Evolutionary conservation across 1,140 invertebrate species (phyloP).

Genomic region (Probaryconus sp.): DNA sequence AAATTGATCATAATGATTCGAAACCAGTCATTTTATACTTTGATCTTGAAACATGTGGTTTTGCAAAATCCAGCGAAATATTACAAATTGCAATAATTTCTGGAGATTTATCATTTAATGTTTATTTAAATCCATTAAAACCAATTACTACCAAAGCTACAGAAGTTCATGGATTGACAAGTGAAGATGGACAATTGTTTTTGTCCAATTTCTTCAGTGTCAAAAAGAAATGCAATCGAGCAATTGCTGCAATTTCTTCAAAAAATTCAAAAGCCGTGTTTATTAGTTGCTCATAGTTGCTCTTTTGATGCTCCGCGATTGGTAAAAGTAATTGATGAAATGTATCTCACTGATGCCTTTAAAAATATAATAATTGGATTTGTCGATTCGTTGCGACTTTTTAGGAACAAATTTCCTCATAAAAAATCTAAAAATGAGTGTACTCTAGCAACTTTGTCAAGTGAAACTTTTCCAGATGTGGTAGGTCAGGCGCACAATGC

Average conservation of each 20-base stretch:
- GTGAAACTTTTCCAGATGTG: not conserved
- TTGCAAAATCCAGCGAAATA: slow-evolving; percentile 24
- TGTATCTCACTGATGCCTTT: not conserved
- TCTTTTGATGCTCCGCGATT: slow-evolving; percentile 4
- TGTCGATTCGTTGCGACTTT: slow-evolving; percentile 1
- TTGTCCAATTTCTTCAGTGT: not conserved
- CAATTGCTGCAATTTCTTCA: not conserved
- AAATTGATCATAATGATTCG: no score
- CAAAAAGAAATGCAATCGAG: not conserved
- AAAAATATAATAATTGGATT: not conserved
- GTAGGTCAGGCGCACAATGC: not conserved
- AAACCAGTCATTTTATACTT: slow-evolving; percentile 26
- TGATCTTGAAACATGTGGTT: slow-evolving; percentile 50
- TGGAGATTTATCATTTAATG: slow-evolving; percentile 15
- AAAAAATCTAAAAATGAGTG: not conserved
- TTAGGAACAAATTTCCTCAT: not conserved
- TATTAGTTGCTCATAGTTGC: slow-evolving; percentile 10
- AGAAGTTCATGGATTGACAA: slow-evolving; percentile 23
- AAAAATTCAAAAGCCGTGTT: not conserved
- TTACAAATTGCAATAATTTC: slow-evolving; percentile 49
- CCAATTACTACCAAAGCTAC: slow-evolving; percentile 20
- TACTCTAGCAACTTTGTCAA: not conserved
- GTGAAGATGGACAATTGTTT: slow-evolving; percentile 27
- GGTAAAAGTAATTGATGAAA: not conserved
- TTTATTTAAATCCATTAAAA: slow-evolving; percentile 33